Evolutionary conservation across 2,888 invertebrate genomes (phyloP).

Genomic region (Drosophila kambysellisi): DNA sequence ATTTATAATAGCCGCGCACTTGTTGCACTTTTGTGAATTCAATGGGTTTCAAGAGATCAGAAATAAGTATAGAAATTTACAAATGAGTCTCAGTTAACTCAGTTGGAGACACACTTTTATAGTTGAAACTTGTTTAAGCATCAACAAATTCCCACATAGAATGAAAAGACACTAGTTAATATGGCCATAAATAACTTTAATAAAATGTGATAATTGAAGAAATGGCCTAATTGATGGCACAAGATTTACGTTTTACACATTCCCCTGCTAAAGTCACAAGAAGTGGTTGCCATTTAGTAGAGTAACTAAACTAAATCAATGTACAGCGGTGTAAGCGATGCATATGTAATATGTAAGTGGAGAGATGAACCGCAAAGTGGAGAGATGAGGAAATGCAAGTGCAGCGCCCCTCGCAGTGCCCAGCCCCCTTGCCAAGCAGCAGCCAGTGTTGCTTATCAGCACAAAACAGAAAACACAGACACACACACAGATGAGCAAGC

Average conservation of each 20-base stretch:
- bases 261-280: background rate
- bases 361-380: constrained; percentile 4
- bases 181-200: background rate
- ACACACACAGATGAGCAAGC: background rate
- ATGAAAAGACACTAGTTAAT: background rate
- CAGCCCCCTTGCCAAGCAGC: constrained; percentile 1
- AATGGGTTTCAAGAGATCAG: no score
- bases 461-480: constrained; percentile 1
- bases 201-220: background rate
- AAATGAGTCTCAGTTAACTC: background rate
- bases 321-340: constrained; percentile 8
- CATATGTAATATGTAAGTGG: constrained; percentile 28
- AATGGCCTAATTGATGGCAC: background rate
- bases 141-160: background rate
- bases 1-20: no score
- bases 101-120: background rate
- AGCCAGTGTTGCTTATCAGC: constrained; percentile 26
- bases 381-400: constrained; percentile 11
- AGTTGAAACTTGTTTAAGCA: background rate
- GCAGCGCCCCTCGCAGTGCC: background rate
- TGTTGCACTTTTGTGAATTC: background rate
- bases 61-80: background rate
- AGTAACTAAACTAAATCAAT: background rate
- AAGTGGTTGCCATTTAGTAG: background rate
- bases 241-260: background rate